phyloP scores from a whole-genome alignment of 2,888 invertebrate species.

The Drosophila putrida region DNA sequence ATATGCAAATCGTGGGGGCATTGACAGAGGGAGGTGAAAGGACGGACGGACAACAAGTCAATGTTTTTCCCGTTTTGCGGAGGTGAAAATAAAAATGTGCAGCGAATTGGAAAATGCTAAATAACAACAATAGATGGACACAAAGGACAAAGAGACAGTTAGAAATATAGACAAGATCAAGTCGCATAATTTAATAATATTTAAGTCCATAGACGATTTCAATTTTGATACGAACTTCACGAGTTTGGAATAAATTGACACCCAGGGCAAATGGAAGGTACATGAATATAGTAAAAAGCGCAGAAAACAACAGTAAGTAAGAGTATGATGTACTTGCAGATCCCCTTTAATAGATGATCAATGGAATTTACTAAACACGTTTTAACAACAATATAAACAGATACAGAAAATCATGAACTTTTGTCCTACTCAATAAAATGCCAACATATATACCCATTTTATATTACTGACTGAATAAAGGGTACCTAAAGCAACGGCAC shows the following conservation, averaged over 20 bases:
- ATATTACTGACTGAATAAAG: background rate
- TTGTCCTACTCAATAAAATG: too few species aligned
- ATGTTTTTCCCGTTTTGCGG: constrained; percentile 31
- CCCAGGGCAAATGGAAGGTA: constrained; percentile 46
- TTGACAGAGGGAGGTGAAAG: constrained; percentile 3
- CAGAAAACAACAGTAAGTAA: background rate
- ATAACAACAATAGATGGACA: constrained; percentile 19
- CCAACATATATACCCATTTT: background rate
- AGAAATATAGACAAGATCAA: constrained; percentile 9
- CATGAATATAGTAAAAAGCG: constrained; percentile 37
- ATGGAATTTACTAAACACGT: too few species aligned
- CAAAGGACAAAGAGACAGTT: background rate
- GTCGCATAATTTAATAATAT: constrained; percentile 72
- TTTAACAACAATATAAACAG: too few species aligned
- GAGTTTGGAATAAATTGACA: constrained; percentile 58
- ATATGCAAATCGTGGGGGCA: constrained; percentile 64
- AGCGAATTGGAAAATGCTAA: constrained; percentile 68
- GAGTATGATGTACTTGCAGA: background rate
- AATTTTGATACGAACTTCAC: constrained; percentile 23
- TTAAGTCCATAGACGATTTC: constrained; percentile 45
- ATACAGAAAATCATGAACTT: too few species aligned
- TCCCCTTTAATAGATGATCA: background rate
- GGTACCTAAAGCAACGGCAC: constrained; percentile 8
- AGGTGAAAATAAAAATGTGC: constrained; percentile 67
- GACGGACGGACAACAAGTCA: constrained; percentile 11